Conservation (phyloP, 2,797 vertebrate species). For the Urosaurus nigricauda region DNA sequence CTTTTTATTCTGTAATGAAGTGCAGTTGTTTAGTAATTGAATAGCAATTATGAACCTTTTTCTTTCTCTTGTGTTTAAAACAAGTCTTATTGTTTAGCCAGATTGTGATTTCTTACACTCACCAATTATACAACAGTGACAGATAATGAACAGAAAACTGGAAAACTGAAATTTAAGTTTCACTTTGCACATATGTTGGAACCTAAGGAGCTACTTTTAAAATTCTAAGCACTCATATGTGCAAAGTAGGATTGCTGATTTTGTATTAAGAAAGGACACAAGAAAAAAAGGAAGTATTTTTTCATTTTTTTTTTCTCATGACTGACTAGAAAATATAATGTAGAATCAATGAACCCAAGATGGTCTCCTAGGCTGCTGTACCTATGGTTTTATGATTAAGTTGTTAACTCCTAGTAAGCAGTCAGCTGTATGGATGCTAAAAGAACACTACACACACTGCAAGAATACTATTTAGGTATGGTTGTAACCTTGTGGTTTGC, state of each 20-base stretch:
- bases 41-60: background rate
- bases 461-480: background rate
- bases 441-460: background rate
- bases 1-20: background rate
- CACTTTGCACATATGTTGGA: background rate
- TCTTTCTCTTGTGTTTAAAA: background rate
- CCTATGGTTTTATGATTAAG: background rate
- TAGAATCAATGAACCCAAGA: background rate
- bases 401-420: background rate
- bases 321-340: background rate
- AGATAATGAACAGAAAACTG: background rate
- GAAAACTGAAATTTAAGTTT: background rate
- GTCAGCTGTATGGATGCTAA: too few relatives aligned
- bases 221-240: background rate
- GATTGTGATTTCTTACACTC: background rate
- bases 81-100: background rate
- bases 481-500: background rate
- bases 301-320: background rate
- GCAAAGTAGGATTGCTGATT: background rate
- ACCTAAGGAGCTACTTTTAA: background rate
- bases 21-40: background rate
- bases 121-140: background rate
- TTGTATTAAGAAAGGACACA: background rate
- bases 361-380: background rate
- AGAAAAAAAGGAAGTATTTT: background rate